Conservation (phyloP, 1,140 invertebrate genomes). For the Drosophila ogumai region DNA sequence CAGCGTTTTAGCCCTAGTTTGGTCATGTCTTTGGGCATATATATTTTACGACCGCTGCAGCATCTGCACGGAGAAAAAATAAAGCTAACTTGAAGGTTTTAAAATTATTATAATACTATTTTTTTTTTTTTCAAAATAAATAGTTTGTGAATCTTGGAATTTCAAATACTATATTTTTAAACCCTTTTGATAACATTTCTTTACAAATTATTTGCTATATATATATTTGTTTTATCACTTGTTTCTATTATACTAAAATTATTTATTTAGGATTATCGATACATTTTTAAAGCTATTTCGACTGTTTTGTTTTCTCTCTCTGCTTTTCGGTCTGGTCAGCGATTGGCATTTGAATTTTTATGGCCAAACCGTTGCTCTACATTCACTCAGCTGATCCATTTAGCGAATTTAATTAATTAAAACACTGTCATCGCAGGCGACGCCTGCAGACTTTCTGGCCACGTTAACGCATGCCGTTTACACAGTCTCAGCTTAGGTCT, state of each 20-base stretch:
- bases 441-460: constrained; percentile 36
- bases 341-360: constrained; percentile 63
- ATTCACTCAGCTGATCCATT: constrained; percentile 53
- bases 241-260: background rate
- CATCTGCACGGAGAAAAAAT: constrained; percentile 16
- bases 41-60: constrained; percentile 15
- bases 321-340: constrained; percentile 7
- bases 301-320: background rate
- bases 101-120: background rate
- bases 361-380: constrained; percentile 47
- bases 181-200: too few relatives aligned
- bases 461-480: constrained; percentile 27
- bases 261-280: background rate
- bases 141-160: too few relatives aligned
- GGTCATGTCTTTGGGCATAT: constrained; percentile 30
- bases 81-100: rapidly evolving
- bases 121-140: background rate
- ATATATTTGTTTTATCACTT: background rate
- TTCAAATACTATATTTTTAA: too few relatives aligned
- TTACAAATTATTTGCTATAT: background rate
- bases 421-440: constrained; percentile 21
- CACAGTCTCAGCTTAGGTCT: background rate
- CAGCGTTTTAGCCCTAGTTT: constrained; percentile 29
- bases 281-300: background rate
- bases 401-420: constrained; percentile 64